A percentile compares a stretch with the other conserved stretches of the same genome.
Conservation (phyloP, 2,113 vertebrate genomes). For the Lathamus discolor region DNA sequence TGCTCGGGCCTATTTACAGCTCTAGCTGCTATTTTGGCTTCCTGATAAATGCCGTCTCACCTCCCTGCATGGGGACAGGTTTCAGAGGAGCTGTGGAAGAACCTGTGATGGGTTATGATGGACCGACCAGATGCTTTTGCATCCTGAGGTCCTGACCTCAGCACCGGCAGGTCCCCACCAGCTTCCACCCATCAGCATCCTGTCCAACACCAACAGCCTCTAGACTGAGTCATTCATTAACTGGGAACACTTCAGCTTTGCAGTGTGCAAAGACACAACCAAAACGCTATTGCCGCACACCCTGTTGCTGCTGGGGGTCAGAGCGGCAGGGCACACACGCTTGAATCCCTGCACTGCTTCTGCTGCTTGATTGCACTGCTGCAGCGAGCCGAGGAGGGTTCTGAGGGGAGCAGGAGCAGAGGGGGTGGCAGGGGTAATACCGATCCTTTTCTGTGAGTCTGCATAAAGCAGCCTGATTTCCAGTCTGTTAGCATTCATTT, state of each 20-base stretch:
- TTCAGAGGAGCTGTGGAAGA: background rate
- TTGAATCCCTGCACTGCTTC: fast-evolving
- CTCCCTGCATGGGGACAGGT: fast-evolving
- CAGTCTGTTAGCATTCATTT: background rate
- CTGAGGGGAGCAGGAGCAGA: background rate
- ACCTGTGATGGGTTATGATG: background rate
- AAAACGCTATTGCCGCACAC: fast-evolving
- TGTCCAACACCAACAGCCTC: background rate
- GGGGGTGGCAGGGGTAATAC: background rate
- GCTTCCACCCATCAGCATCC: background rate
- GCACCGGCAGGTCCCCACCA: background rate
- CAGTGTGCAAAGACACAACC: background rate
- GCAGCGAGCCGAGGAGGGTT: background rate
- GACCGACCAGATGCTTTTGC: background rate
- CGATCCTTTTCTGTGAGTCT: background rate
- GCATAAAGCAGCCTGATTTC: background rate
- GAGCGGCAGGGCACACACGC: background rate
- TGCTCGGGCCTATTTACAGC: fast-evolving
- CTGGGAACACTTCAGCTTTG: background rate
- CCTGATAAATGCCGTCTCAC: fast-evolving
- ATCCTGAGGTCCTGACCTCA: background rate
- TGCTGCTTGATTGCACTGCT: background rate
- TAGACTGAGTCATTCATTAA: fast-evolving
- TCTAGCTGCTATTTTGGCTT: background rate
- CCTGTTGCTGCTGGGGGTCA: fast-evolving